Conservation (phyloP, 2,888 invertebrate genomes). For the Mimumesa dahlbomi region DNA sequence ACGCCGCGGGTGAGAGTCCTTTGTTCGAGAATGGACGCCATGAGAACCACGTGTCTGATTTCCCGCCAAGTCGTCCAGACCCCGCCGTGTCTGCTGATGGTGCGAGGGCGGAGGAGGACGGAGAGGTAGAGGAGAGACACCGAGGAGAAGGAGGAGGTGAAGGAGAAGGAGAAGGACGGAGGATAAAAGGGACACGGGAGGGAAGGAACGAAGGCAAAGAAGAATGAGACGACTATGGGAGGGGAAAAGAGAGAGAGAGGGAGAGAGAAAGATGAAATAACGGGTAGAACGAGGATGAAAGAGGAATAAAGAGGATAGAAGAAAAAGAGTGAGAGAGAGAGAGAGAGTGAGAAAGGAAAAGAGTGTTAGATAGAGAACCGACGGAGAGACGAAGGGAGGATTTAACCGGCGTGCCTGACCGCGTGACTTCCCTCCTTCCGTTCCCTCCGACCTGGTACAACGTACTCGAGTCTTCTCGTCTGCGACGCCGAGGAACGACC, state of each 20-base stretch:
- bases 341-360: neutral
- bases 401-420: conserved; percentile 66
- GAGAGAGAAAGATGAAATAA: neutral
- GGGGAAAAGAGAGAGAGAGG: neutral
- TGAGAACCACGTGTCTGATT: conserved; percentile 72
- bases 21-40: conserved; percentile 65
- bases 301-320: neutral
- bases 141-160: neutral
- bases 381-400: conserved; percentile 25
- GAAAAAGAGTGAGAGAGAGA: conserved; percentile 6
- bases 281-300: conserved; percentile 1
- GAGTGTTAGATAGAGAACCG: conserved; percentile 7
- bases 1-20: conserved; percentile 51
- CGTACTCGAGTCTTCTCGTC: conserved; percentile 55
- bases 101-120: conserved; percentile 29
- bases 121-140: conserved; percentile 5
- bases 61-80: conserved; percentile 66
- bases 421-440: conserved; percentile 65
- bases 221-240: neutral
- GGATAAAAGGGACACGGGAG: conserved; percentile 13
- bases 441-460: conserved; percentile 58
- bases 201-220: neutral
- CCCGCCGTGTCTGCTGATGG: conserved; percentile 23
- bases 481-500: conserved; percentile 40
- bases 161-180: conserved; percentile 23